These are phyloP conservation scores for Dissostichus mawsoni DNA, from an alignment of 2,113 vertebrate genomes.

Conservation along the genomic window DNA sequence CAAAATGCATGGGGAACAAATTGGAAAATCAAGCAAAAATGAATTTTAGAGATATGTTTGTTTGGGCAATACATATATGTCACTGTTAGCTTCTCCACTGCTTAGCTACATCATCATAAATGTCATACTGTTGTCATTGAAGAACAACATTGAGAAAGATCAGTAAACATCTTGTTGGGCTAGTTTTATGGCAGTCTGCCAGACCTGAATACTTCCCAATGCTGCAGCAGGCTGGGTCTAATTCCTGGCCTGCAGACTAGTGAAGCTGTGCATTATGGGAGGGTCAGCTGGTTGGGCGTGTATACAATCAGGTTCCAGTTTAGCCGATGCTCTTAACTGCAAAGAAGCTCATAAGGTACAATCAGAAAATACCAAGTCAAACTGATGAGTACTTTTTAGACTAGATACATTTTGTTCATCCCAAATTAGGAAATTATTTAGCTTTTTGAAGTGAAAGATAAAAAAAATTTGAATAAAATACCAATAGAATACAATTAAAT, in stretches of 20 bases:
- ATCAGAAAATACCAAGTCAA: neutral
- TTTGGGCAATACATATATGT: neutral
- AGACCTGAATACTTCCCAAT: constrained; percentile 13
- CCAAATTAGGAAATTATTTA: too few relatives aligned
- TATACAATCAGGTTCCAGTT: constrained; percentile 5
- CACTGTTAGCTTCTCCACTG: constrained; percentile 9
- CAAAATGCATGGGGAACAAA: neutral
- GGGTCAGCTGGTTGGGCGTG: neutral
- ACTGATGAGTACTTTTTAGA: neutral
- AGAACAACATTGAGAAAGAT: neutral
- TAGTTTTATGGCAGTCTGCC: constrained; percentile 26
- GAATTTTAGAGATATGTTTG: constrained; percentile 15
- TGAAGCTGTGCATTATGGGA: constrained; percentile 8
- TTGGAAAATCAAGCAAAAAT: constrained; percentile 5
- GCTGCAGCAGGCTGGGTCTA: neutral
- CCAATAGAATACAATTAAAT: too few relatives aligned
- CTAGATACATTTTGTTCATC: neutral
- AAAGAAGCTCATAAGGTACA: neutral
- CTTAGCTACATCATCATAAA: constrained; percentile 2
- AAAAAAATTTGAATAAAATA: too few relatives aligned
- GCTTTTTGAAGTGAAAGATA: too few relatives aligned
- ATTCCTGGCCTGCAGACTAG: constrained; percentile 6
- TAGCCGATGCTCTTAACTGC: neutral
- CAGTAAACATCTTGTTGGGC: constrained; percentile 29
- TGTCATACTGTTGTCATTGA: constrained; percentile 4